phyloP scores from a whole-genome alignment of 2,797 vertebrate genomes.

The Phyllotis vaccarum region DNA sequence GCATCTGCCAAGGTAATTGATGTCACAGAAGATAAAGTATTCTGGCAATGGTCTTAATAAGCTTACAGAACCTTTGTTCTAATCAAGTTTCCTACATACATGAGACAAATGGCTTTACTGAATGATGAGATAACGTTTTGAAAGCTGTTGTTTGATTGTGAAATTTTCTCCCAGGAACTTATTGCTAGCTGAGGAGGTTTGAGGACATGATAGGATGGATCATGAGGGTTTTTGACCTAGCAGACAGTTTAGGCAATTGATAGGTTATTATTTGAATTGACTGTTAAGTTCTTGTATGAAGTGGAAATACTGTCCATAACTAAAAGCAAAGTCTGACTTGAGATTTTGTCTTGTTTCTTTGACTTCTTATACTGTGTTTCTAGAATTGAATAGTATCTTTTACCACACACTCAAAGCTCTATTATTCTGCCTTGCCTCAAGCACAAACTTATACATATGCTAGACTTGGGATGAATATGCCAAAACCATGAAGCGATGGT shows the following conservation, averaged over 20 bases:
- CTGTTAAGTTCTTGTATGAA: background rate
- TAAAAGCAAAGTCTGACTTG: background rate
- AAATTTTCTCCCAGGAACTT: background rate
- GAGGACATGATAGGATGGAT: background rate
- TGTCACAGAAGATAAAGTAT: background rate
- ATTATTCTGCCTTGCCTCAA: background rate
- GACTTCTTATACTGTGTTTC: background rate
- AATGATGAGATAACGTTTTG: background rate
- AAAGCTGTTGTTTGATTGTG: background rate
- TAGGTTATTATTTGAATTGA: background rate
- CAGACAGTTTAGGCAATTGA: background rate
- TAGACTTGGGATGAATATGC: accelerated
- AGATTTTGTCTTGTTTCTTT: background rate
- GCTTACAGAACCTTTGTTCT: background rate
- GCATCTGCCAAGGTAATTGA: background rate
- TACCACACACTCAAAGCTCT: background rate
- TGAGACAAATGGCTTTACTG: background rate
- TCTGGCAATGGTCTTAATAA: background rate
- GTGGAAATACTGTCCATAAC: background rate
- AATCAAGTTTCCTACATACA: too few relatives aligned
- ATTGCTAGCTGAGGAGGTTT: background rate
- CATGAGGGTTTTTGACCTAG: background rate
- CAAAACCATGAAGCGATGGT: background rate
- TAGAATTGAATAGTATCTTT: background rate
- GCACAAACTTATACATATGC: background rate